Evolutionary conservation across 2,888 invertebrate species (phyloP), one percentile per base, ranked within the genome.

Genomic region (Embidobia sp.): DNA sequence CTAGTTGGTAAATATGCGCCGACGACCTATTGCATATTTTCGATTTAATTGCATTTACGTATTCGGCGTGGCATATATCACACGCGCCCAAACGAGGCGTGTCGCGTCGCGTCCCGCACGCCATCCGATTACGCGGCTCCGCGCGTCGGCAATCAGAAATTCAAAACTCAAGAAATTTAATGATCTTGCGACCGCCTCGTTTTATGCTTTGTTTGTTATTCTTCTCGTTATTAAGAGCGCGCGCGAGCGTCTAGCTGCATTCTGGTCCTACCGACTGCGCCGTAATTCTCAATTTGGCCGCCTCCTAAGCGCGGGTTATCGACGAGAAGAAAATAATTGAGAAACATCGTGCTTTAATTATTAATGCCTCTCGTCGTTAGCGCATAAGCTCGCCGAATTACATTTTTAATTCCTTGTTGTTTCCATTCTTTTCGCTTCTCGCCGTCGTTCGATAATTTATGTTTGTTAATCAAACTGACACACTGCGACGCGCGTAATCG

Each of bases 41-140:
- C 83, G 81, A 84, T 84, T 87, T 89, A 89, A 89, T 89, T 89
- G 89, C 88, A 87, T 87, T 87, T 86, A 84, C 86, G 85, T 84
- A 88, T 86, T 86, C 86, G 80, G 42, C 61, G 59, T 42, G 33
- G 53, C 40, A 27, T 49, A 33, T 53, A 64, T 48, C 76, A 26
- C 42, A 33, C 35, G 64, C 44, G 64, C 16, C 46, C 76, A 26
- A 33, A 33, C 35, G 64, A 35, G 64, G 16, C 46, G 57, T 22
- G 29, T 8, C 29, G 44, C 37, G 37, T 16, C 31, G 15, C 33
- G 63, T 53, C 72, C 49, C 57, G 57, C 49, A 42, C 49, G 42
- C 8, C 15, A 49, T 22, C 59, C 66, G 74, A 59, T 67, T 69
- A 66, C 74, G 70, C 70, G 29, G 4, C 29, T 29, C 40, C 22